Evolutionary conservation across 2,113 vertebrate species (phyloP).

Genomic region (Gila orcuttii): DNA sequence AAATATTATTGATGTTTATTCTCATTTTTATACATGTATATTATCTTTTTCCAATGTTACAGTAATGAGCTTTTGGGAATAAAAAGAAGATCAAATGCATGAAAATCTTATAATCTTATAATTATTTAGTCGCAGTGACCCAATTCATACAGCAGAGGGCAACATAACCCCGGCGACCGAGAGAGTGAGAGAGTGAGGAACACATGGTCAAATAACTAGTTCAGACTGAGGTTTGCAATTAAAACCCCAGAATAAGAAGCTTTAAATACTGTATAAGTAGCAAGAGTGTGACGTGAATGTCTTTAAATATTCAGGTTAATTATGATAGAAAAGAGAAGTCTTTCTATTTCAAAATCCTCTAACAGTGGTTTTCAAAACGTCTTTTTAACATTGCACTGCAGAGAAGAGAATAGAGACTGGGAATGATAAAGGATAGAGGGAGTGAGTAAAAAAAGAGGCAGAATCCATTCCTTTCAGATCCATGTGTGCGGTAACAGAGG

Average conservation of each 20-base stretch:
- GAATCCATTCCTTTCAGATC: not conserved
- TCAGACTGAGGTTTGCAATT: constrained; percentile 29
- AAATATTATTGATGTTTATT: not conserved
- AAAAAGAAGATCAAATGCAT: not conserved
- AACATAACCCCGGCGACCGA: constrained; percentile 19
- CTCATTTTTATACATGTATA: not conserved
- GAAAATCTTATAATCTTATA: not conserved
- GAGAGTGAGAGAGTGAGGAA: not conserved
- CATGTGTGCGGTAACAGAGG: not conserved
- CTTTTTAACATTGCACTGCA: not conserved
- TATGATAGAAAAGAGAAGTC: not conserved
- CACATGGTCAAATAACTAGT: constrained; percentile 22
- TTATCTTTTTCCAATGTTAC: not conserved
- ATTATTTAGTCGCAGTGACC: constrained; percentile 22
- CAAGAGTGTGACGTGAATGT: constrained; percentile 13
- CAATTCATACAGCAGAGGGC: constrained; percentile 45
- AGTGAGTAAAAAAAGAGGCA: not conserved
- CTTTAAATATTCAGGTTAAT: not conserved
- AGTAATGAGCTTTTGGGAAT: not conserved
- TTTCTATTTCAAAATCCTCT: not conserved
- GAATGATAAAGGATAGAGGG: not conserved
- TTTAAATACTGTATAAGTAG: constrained; percentile 17
- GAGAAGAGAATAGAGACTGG: not conserved
- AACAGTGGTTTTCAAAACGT: not conserved
- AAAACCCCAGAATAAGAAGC: constrained; percentile 12